These are phyloP conservation scores for Dendrolimus houi DNA, from an alignment of 2,888 invertebrate species.

Conservation along the genomic window DNA sequence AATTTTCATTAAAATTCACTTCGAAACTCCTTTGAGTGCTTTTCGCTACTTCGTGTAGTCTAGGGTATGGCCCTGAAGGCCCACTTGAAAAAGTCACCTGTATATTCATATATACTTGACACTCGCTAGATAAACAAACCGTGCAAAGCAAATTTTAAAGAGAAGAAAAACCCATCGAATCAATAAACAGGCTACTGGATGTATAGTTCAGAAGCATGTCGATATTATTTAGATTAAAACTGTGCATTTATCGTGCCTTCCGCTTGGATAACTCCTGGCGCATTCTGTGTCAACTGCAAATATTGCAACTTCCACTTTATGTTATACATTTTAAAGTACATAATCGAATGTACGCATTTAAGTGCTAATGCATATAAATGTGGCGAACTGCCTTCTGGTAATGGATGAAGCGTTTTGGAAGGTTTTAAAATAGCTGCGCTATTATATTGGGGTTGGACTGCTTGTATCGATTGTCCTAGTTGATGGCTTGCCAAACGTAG, in stretches of 20 bases:
- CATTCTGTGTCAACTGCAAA: conserved; percentile 35
- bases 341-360: conserved; percentile 17
- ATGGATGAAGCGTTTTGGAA: conserved; percentile 39
- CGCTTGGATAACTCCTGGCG: conserved; percentile 47
- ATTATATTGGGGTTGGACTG: conserved; percentile 17
- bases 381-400: conserved; percentile 50
- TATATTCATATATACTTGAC: too few relatives aligned
- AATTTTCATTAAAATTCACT: too few relatives aligned
- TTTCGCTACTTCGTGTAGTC: too few relatives aligned
- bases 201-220: conserved; percentile 18
- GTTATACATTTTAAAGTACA: conserved; percentile 21
- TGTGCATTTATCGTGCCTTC: conserved; percentile 59
- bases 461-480: conserved; percentile 20
- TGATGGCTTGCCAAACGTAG: conserved; percentile 27
- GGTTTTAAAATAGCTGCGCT: conserved; percentile 40
- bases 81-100: too few relatives aligned
- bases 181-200: too few relatives aligned
- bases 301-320: conserved; percentile 40
- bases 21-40: too few relatives aligned
- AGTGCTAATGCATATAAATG: conserved; percentile 57
- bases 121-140: too few relatives aligned
- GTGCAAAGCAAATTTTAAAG: too few relatives aligned
- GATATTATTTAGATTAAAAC: conserved; percentile 69
- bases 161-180: too few relatives aligned
- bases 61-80: too few relatives aligned